Evolutionary conservation across 1,140 invertebrate genomes (phyloP), one percentile per base, ranked within the genome.

Genomic region (Pseudomyrmex gracilis): DNA sequence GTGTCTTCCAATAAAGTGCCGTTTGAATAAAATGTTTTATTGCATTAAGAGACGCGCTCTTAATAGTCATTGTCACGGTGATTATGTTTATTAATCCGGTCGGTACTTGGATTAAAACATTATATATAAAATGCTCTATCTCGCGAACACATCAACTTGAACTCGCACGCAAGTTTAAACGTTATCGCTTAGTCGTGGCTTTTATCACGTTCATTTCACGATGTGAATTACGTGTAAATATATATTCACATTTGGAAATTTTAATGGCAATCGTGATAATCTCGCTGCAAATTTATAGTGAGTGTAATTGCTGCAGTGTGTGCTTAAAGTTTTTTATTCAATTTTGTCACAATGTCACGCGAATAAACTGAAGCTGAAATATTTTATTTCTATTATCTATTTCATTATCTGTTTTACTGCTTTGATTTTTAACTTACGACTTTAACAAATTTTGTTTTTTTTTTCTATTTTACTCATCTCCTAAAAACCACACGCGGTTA

Each of bases 1-100:
- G 34, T 12, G 51, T 64, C 15, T 13, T n/a, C n/a, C 66, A 53
- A 71, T 84, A 71, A 80, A 84, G 10, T n/a, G n/a, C n/a, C 15
- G 20, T 83, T 57, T 15, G 34, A 53, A 74, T 82, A 15, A 17
- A 24, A n/a, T 74, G 71, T 83, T 47, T 74, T 49, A 71, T 53
- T 83, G 51, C 17, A 74, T 63, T 61, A 74, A 64, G 61, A 64
- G 76, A 64, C 17, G 13, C 63, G n/a, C n/a, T 24, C 43, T 58
- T 47, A 22, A 13, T 57, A 24, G 1, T 20, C n/a, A 66, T 58
- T 43, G 43, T 45, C 53, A 43, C 53, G 47, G 20, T 17, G 53
- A 58, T 78, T 57, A 64, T 53, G 34, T 55, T 68, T 78, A 68
- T 78, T 78, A 78, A 68, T 57, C 47, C 20, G 43, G n/a, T 43